Evolutionary conservation across 2,113 vertebrate genomes (phyloP), one percentile per base, ranked within the genome.

Genomic region (Scytalopus superciliaris): DNA sequence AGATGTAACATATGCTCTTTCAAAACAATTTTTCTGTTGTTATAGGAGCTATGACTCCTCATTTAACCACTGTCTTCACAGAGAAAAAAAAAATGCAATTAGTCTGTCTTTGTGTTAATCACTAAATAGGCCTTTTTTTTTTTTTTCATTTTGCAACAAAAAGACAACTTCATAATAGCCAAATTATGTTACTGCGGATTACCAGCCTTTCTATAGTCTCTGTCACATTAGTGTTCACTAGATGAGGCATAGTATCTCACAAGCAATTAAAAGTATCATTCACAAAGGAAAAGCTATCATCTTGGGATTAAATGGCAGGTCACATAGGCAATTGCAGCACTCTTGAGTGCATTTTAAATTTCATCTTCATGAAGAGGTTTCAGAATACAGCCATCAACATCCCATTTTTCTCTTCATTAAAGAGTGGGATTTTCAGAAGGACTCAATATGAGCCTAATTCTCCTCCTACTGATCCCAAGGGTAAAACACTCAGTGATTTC

Each of bases 231-330:
- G 55, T 50, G 56, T 89, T 93, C 44, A 49, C 23, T 78, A 25
- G 50, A 83, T 68, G 67, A 92, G 47, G 52, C 45, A 59, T 4
- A 23, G 64, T 52, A 55, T 75, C 72, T 81, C 77, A 91, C 30
- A 89, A 86, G 76, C 80, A 87, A 84, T 94, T 92, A 91, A 35
- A 92, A 78, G 9, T 90, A 87, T 87, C 24, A 68, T 82, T 89
- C 49, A 68, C 37, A 52, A 56, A 76, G 52, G 14, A 60, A 89
- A 68, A 95, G 18, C 16, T 59, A 27, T 63, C 14, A 52, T 72
- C 66, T 70, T 18, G 13, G 44, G 37, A 68, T 73, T 40, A 84
- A 87, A 94, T 39, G 28, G 8, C 35, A 74, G 80, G 91, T 84
- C 94, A 91, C 33, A 33, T 31, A 87, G n/a, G 52, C 77, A 87